Conservation (phyloP, 2,113 vertebrate species). For the Stercorarius parasiticus region DNA sequence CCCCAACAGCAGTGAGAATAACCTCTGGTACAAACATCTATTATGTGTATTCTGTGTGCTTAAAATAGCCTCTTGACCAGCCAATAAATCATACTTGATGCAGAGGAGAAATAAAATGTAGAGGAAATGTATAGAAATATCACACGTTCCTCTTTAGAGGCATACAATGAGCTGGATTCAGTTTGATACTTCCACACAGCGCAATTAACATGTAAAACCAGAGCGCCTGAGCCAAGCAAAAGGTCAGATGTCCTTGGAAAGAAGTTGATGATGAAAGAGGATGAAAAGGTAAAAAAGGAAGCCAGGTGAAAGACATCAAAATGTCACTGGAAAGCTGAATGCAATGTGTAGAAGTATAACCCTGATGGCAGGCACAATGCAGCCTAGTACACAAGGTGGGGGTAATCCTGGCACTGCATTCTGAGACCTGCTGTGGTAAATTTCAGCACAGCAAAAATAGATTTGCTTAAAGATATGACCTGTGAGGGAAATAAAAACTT, state of each 20-base stretch:
- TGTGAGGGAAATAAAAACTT: background rate
- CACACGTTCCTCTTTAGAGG: background rate
- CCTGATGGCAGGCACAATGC: background rate
- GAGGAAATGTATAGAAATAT: background rate
- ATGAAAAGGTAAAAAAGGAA: background rate
- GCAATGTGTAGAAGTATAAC: background rate
- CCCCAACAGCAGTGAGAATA: background rate
- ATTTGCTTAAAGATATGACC: background rate
- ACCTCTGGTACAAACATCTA: background rate
- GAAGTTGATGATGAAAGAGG: background rate
- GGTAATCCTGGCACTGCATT: background rate
- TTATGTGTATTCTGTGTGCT: background rate
- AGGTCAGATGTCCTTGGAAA: background rate
- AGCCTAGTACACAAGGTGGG: background rate
- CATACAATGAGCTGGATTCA: background rate
- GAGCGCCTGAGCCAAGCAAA: background rate
- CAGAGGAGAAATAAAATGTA: background rate
- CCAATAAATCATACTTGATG: slow-evolving; percentile 29
- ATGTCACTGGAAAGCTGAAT: background rate
- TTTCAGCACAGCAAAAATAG: background rate
- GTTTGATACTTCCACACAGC: background rate
- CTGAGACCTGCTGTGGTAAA: background rate
- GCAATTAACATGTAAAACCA: background rate
- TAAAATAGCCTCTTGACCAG: slow-evolving; percentile 33
- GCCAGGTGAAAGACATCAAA: background rate